Evolutionary conservation across 2,888 invertebrate genomes (phyloP).

Genomic region (Coelopa pilipes): DNA sequence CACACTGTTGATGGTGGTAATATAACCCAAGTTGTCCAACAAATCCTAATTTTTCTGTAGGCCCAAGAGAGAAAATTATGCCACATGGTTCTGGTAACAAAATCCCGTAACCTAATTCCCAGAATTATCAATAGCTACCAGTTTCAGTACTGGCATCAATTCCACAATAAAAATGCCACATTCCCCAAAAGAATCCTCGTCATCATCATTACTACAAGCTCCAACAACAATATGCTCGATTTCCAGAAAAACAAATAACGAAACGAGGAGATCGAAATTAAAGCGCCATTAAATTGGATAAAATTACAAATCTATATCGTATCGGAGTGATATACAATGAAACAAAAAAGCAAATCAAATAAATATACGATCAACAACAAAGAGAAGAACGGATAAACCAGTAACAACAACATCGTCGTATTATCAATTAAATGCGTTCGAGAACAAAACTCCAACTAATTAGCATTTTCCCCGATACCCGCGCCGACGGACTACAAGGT

Average conservation of each 20-base stretch:
- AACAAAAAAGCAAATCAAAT: slow-evolving; percentile 43
- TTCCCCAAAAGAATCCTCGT: slow-evolving; percentile 34
- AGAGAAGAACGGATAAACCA: slow-evolving; percentile 27
- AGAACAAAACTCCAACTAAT: slow-evolving; percentile 56
- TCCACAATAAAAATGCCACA: slow-evolving; percentile 45
- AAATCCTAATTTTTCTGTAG: too few species aligned
- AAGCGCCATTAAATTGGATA: slow-evolving; percentile 36
- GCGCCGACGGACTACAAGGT: too few species aligned
- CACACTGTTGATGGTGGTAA: too few species aligned
- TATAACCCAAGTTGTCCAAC: too few species aligned
- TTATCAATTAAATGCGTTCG: slow-evolving; percentile 45
- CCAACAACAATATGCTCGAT: too few species aligned
- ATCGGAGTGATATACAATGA: slow-evolving; percentile 24
- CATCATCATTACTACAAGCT: background rate
- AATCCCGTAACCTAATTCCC: slow-evolving; percentile 19
- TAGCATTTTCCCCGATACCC: slow-evolving; percentile 59
- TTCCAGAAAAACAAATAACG: background rate
- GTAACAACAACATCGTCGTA: slow-evolving; percentile 34
- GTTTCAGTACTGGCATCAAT: slow-evolving; percentile 38
- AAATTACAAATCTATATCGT: slow-evolving; percentile 31
- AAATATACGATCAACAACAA: slow-evolving; percentile 42
- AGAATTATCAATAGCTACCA: slow-evolving; percentile 25
- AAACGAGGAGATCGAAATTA: slow-evolving; percentile 16
- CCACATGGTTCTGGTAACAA: background rate
- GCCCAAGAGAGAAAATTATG: slow-evolving; percentile 17